Percentiles rank a stretch among this genome's conserved stretches.
phyloP scores from a whole-genome alignment of 1,140 invertebrate species.

The Atta cephalotes region DNA sequence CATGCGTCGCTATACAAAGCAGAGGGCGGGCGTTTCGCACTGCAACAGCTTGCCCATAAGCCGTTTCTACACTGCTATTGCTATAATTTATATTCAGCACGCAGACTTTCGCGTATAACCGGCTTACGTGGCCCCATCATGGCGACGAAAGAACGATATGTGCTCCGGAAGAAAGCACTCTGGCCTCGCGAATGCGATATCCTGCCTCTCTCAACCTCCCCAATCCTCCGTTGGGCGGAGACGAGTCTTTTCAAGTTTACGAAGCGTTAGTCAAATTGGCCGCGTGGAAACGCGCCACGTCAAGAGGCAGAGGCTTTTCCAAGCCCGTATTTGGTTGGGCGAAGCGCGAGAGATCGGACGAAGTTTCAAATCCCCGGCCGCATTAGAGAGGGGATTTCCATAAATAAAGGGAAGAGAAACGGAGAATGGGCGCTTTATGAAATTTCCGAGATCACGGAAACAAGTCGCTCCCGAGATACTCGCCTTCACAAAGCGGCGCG shows the following conservation, averaged over 20 bases:
- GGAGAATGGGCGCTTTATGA: constrained; percentile 24
- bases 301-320: constrained; percentile 45
- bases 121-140: constrained; percentile 27
- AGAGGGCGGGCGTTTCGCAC: not conserved
- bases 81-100: constrained; percentile 60
- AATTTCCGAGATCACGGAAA: constrained; percentile 33
- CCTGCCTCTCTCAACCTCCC: not conserved
- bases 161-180: not conserved
- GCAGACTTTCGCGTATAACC: constrained; percentile 21
- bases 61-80: not conserved
- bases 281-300: constrained; percentile 28
- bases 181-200: constrained; percentile 7
- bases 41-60: constrained; percentile 61
- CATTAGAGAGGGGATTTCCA: constrained; percentile 43
- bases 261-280: constrained; percentile 54
- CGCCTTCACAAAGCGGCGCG: not conserved
- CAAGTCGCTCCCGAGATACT: constrained; percentile 9
- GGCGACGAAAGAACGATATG: not conserved
- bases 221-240: not conserved
- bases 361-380: constrained; percentile 28
- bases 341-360: constrained; percentile 5
- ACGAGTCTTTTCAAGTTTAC: constrained; percentile 41
- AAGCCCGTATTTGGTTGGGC: not conserved
- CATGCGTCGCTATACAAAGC: constrained; percentile 36
- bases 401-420: constrained; percentile 36